These are phyloP conservation scores for Neotoxoptera formosana DNA, from an alignment of 1,140 invertebrate species.

Conservation along the genomic window DNA sequence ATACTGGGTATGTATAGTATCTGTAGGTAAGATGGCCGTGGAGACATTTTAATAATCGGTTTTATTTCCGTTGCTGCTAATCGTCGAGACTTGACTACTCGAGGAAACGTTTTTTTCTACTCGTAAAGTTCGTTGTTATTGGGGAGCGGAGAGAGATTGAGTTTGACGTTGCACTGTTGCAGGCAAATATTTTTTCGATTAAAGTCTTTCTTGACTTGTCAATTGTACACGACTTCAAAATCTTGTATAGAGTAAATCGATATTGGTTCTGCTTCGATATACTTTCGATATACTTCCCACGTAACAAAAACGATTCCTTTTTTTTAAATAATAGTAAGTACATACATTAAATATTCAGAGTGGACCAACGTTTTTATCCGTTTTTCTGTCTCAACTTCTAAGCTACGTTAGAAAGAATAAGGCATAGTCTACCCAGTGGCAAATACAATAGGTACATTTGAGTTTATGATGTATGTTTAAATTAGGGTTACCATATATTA, in stretches of 20 bases:
- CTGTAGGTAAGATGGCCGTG: neutral
- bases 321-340: neutral
- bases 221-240: neutral
- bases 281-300: neutral
- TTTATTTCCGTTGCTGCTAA: neutral
- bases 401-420: no score
- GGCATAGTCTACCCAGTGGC: no score
- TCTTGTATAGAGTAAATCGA: neutral
- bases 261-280: neutral
- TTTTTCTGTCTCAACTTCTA: neutral
- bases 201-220: neutral
- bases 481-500: no score
- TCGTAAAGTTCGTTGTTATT: neutral
- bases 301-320: neutral
- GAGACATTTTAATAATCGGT: conserved; percentile 6
- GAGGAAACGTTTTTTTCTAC: neutral
- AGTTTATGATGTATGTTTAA: neutral
- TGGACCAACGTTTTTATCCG: neutral
- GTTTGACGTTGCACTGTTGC: neutral
- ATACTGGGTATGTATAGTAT: neutral
- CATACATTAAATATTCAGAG: neutral
- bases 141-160: no score
- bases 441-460: neutral
- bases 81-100: neutral
- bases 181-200: neutral